These are phyloP conservation scores for Pogonomyrmex barbatus DNA, from an alignment of 1,140 invertebrate species.

Conservation along the genomic window DNA sequence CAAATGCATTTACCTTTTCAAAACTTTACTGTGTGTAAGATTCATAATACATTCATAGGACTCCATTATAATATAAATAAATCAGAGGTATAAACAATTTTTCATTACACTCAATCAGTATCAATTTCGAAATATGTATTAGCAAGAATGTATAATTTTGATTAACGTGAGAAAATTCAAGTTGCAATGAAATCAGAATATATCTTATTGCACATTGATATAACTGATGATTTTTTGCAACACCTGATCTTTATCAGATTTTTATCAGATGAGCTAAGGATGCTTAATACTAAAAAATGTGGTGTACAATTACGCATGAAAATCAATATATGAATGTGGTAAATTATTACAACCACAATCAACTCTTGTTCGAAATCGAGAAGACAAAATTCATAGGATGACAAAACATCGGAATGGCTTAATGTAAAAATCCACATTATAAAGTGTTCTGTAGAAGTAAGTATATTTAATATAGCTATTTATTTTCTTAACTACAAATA, in stretches of 20 bases:
- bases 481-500: background rate
- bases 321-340: background rate
- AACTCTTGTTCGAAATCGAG: conserved; percentile 3
- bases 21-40: background rate
- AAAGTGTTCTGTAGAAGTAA: background rate
- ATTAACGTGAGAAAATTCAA: background rate
- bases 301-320: conserved; percentile 45
- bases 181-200: background rate
- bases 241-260: background rate
- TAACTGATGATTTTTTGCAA: conserved; percentile 61
- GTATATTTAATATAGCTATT: background rate
- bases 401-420: conserved; percentile 6
- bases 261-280: background rate
- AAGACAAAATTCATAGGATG: conserved; percentile 6
- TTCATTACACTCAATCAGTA: background rate
- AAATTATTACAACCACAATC: background rate
- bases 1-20: background rate
- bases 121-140: background rate
- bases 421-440: conserved; percentile 16
- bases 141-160: background rate
- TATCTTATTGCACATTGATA: conserved; percentile 14
- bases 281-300: conserved; percentile 35
- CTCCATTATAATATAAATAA: background rate
- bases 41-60: background rate
- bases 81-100: background rate